Evolutionary conservation across 2,113 vertebrate species (phyloP).

Genomic region (Suncus etruscus): DNA sequence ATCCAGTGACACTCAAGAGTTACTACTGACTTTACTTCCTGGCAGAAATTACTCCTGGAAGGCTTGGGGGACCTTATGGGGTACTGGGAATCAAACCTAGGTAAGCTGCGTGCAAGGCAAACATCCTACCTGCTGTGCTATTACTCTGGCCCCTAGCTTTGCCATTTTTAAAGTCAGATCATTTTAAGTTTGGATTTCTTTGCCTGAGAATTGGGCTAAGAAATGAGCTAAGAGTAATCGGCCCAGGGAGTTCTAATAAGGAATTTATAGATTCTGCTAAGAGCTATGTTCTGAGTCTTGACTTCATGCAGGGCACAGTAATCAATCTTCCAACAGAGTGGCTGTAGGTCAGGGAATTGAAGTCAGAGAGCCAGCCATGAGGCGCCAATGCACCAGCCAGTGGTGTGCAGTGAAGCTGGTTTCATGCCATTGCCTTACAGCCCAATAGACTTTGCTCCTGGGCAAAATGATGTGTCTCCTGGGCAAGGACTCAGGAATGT

Average conservation of each 20-base stretch:
- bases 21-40: too few species aligned
- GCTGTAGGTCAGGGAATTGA: not conserved
- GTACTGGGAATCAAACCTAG: too few species aligned
- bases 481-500: not conserved
- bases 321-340: not conserved
- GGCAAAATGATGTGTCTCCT: rapidly evolving
- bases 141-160: not conserved
- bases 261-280: not conserved
- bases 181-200: slow-evolving; percentile 19
- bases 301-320: rapidly evolving
- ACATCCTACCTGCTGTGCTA: too few species aligned
- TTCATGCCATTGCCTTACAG: too few species aligned
- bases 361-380: rapidly evolving
- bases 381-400: not conserved
- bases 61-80: too few species aligned
- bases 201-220: slow-evolving; percentile 24
- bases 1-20: too few species aligned
- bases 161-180: not conserved
- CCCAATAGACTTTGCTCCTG: not conserved
- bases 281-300: not conserved
- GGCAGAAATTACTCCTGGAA: too few species aligned
- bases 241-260: too few species aligned
- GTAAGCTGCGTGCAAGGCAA: too few species aligned
- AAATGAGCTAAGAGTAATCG: not conserved
- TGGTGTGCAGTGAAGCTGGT: rapidly evolving